A percentile compares a stretch with the other conserved stretches of the same genome.
These are phyloP conservation scores for Paramacrobiotus metropolitanus DNA, from an alignment of 1,140 invertebrate genomes.

Conservation along the genomic window DNA sequence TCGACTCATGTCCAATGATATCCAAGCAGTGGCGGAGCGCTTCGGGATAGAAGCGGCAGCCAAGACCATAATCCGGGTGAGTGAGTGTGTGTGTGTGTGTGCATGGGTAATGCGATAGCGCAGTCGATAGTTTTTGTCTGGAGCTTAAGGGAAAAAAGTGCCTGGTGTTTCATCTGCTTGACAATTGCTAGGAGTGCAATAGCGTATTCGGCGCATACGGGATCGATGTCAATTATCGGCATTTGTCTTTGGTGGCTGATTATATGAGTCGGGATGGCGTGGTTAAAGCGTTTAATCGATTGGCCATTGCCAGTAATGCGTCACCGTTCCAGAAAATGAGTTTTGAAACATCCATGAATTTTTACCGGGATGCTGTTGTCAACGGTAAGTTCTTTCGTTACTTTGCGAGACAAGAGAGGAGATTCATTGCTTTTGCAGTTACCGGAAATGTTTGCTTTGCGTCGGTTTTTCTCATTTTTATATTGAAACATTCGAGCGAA, in stretches of 20 bases:
- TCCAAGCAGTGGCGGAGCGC: conserved; percentile 54
- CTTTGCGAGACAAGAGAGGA: conserved; percentile 2
- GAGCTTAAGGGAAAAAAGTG: too few species aligned
- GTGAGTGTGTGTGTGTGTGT: too few species aligned
- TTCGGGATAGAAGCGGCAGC: conserved; percentile 92
- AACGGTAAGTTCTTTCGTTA: conserved; percentile 21
- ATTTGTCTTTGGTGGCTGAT: conserved; percentile 75
- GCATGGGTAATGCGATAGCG: not conserved
- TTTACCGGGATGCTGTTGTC: conserved; percentile 55
- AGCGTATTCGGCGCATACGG: conserved; percentile 88
- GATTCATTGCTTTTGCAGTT: too few species aligned
- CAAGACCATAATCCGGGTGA: conserved; percentile 48
- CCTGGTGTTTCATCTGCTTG: too few species aligned
- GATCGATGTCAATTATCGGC: conserved; percentile 74
- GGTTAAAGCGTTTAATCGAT: conserved; percentile 66
- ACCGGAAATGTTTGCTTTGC: too few species aligned
- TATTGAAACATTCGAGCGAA: too few species aligned
- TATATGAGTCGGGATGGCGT: conserved; percentile 89
- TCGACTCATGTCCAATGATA: conserved; percentile 73
- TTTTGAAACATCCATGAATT: conserved; percentile 73
- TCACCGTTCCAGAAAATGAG: conserved; percentile 94
- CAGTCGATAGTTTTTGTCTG: not conserved
- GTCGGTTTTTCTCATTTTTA: too few species aligned
- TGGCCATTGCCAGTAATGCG: conserved; percentile 57
- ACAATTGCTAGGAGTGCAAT: conserved; percentile 63